Evolutionary conservation across 1,140 invertebrate species (phyloP).

Genomic region (Chrysopa pallens): DNA sequence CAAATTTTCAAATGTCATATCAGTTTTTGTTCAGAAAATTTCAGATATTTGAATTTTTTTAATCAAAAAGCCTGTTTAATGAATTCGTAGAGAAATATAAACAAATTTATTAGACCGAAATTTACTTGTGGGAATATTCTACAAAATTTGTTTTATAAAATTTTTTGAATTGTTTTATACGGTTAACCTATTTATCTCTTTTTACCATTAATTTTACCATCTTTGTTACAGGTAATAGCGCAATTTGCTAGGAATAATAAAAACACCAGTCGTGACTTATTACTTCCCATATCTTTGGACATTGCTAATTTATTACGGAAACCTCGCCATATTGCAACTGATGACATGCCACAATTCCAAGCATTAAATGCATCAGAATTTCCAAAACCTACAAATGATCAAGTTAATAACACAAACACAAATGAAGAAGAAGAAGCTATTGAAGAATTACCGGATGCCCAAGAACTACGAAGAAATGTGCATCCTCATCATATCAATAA

Average conservation of each 20-base stretch:
- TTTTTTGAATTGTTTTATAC: neutral
- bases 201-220: neutral
- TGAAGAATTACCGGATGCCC: neutral
- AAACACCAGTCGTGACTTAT: slow-evolving; percentile 31
- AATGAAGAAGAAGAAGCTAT: neutral
- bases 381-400: neutral
- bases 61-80: no score
- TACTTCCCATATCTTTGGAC: slow-evolving; percentile 41
- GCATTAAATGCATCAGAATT: no score
- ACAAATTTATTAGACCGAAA: neutral
- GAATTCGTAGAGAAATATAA: neutral
- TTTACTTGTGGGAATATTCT: neutral
- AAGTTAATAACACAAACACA: neutral
- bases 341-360: slow-evolving; percentile 14
- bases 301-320: slow-evolving; percentile 38
- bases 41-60: no score
- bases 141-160: neutral
- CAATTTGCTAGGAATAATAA: slow-evolving; percentile 30
- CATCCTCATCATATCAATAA: neutral
- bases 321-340: slow-evolving; percentile 20
- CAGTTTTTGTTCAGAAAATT: no score
- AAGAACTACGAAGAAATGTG: neutral
- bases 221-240: slow-evolving; percentile 28
- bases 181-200: no score
- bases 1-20: no score